phyloP scores from a whole-genome alignment of 1,140 invertebrate species.

The Akabosia matsudoensis region DNA sequence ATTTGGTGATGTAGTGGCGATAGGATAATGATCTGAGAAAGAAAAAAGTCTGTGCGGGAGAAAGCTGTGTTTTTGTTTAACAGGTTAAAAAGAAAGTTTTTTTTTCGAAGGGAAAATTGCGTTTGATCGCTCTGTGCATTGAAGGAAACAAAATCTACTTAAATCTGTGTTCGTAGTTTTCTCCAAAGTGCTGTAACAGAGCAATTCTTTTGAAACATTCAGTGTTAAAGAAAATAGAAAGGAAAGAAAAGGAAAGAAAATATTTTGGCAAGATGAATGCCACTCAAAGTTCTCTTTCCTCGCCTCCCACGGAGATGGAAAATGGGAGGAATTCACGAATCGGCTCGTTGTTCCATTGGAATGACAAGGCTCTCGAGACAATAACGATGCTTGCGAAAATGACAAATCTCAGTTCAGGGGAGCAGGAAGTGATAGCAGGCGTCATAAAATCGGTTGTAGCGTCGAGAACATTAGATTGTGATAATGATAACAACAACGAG shows the following conservation, averaged over 20 bases:
- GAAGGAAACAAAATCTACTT: no score
- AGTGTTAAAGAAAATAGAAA: no score
- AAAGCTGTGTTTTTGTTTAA: no score
- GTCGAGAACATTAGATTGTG: not conserved
- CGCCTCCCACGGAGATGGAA: not conserved
- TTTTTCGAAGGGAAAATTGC: no score
- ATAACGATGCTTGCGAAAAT: constrained; percentile 12
- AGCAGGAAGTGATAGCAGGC: constrained; percentile 10
- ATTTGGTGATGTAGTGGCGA: not conserved
- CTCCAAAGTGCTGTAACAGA: no score
- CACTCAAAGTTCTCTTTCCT: not conserved
- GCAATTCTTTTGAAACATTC: no score
- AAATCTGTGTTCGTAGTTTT: no score
- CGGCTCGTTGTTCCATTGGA: constrained; percentile 12
- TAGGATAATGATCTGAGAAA: not conserved
- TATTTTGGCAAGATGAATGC: not conserved
- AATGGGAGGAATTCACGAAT: constrained; percentile 7
- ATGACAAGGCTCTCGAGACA: constrained; percentile 14
- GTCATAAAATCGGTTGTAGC: constrained; percentile 6
- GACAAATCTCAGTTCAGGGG: constrained; percentile 10
- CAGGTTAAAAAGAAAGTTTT: no score
- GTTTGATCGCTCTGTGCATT: no score
- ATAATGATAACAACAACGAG: not conserved
- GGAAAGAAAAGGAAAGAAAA: no score
- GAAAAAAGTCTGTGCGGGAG: not conserved